Evolutionary conservation across 2,797 vertebrate genomes (phyloP).

Genomic region (Pantherophis alleghaniensis): DNA sequence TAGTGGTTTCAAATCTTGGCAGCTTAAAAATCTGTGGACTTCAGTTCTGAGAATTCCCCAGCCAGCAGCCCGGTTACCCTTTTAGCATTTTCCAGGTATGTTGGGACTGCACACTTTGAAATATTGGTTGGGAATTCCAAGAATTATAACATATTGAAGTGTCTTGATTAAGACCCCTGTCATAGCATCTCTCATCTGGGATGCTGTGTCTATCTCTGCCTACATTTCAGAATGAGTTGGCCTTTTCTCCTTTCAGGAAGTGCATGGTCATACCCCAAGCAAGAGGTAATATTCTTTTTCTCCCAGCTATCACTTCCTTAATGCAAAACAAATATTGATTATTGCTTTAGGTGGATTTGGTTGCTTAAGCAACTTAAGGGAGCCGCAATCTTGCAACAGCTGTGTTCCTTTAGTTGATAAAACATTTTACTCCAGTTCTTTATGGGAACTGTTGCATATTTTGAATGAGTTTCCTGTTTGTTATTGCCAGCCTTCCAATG

Average conservation of each 20-base stretch:
- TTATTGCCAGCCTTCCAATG: neutral
- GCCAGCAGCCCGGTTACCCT: neutral
- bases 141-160: neutral
- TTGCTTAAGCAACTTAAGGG: neutral
- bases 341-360: neutral
- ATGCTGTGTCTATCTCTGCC: neutral
- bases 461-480: neutral
- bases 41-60: neutral
- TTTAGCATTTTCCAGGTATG: neutral
- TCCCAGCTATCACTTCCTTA: slow-evolving; percentile 7
- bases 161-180: neutral
- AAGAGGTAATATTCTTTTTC: neutral
- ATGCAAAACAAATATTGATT: slow-evolving; percentile 15
- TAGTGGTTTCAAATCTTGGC: neutral
- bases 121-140: neutral
- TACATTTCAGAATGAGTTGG: neutral
- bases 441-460: neutral
- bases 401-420: neutral
- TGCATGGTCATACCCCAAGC: fast-evolving
- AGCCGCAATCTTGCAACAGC: neutral
- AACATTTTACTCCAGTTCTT: slow-evolving; percentile 1
- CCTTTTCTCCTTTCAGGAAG: slow-evolving; percentile 1
- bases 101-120: neutral
- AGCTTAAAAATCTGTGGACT: neutral
- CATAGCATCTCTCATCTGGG: neutral